A percentile compares a stretch with the other conserved stretches of the same genome.
Conservation (phyloP, 2,797 vertebrate species). For the Enteromius viviparus region DNA sequence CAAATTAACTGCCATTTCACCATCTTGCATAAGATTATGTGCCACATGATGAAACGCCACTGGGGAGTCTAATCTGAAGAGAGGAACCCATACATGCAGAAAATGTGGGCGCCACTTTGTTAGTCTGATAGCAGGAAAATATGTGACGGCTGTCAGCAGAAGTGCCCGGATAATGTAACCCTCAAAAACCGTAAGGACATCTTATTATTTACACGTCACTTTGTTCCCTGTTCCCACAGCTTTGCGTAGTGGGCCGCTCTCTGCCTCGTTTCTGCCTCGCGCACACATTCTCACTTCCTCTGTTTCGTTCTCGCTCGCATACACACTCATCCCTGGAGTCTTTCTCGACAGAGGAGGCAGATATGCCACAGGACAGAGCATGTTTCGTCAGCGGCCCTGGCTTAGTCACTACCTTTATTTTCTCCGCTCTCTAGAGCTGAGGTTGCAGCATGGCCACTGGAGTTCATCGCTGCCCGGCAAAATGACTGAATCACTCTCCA, state of each 20-base stretch:
- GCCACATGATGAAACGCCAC: slow-evolving; percentile 84
- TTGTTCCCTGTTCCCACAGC: slow-evolving; percentile 50
- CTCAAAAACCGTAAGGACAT: slow-evolving; percentile 64
- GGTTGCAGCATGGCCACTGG: slow-evolving; percentile 55
- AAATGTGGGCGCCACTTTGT: slow-evolving; percentile 69
- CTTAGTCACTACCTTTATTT: slow-evolving; percentile 40
- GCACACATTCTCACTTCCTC: slow-evolving; percentile 10
- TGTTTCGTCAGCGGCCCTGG: slow-evolving; percentile 49
- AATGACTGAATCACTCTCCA: slow-evolving; percentile 21
- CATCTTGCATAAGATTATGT: slow-evolving; percentile 89
- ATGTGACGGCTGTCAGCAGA: slow-evolving; percentile 69
- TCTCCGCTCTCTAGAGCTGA: slow-evolving; percentile 30
- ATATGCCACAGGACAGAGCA: slow-evolving; percentile 57
- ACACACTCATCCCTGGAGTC: slow-evolving; percentile 47
- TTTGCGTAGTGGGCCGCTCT: slow-evolving; percentile 11
- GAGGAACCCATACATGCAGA: slow-evolving; percentile 70
- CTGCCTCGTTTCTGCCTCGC: background rate
- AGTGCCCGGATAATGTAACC: slow-evolving; percentile 61
- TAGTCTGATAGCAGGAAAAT: slow-evolving; percentile 66
- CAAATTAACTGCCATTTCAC: slow-evolving; percentile 83
- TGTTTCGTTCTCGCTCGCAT: background rate
- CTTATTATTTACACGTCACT: slow-evolving; percentile 64
- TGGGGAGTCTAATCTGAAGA: slow-evolving; percentile 72
- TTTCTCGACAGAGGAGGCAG: slow-evolving; percentile 37
- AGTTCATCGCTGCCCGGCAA: slow-evolving; percentile 23